These are phyloP conservation scores for Morpho deidamia DNA, from an alignment of 2,888 invertebrate genomes.

Conservation along the genomic window DNA sequence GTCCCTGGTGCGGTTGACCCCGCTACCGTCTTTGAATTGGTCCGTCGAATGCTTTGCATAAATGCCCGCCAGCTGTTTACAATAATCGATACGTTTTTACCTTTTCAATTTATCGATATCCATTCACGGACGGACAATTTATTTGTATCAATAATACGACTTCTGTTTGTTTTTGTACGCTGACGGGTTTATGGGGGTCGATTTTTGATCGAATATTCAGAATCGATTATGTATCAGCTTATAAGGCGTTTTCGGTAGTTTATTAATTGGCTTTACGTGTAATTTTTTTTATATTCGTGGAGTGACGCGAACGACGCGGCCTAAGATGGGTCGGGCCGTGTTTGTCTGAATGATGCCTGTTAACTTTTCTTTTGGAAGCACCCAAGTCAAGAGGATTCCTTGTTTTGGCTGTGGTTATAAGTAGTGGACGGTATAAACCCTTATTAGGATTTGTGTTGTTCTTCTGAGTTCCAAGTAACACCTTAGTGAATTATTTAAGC, in stretches of 20 bases:
- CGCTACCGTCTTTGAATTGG: conserved; percentile 70
- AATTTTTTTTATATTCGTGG: conserved; percentile 1
- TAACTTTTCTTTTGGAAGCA: too few species aligned
- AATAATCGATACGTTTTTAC: conserved; percentile 76
- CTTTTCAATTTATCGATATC: conserved; percentile 74
- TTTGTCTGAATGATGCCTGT: too few species aligned
- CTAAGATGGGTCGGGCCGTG: too few species aligned
- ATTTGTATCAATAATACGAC: conserved; percentile 68
- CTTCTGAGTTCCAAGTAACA: too few species aligned
- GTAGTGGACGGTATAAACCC: too few species aligned
- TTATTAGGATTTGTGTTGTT: too few species aligned
- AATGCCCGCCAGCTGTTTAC: conserved; percentile 75
- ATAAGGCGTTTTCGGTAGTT: conserved; percentile 1
- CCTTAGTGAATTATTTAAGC: not conserved
- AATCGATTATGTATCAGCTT: conserved; percentile 38
- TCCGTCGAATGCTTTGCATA: conserved; percentile 68
- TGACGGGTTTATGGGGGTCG: conserved; percentile 52
- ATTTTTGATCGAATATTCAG: conserved; percentile 26
- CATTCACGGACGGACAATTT: conserved; percentile 67
- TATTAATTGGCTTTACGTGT: conserved; percentile 5
- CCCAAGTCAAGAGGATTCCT: too few species aligned
- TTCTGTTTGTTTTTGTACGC: conserved; percentile 62
- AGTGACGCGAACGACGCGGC: not conserved
- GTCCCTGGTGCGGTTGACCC: conserved; percentile 39
- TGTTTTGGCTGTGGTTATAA: too few species aligned